Base-by-base conservation (phyloP, 2,888 invertebrate genomes). In the Cistogaster globosa region DNA sequence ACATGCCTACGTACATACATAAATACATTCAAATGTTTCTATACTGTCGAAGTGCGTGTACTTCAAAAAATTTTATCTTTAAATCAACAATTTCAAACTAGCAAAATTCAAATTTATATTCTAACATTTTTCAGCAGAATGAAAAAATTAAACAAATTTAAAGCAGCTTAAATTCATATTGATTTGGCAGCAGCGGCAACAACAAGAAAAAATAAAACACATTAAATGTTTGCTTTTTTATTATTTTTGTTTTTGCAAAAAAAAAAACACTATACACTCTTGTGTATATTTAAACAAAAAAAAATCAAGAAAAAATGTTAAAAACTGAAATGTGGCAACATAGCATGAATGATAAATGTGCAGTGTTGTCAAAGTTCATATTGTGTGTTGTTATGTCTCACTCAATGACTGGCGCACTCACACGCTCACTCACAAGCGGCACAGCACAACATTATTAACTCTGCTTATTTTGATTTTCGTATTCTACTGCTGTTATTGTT, bases 311-410 rank as follows among this genome's bases (percentile, higher is more conserved):
- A 72, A 74, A 26, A 63, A 60, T 75, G 75, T 58, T 60, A 42
- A 55, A 72, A 75, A 16, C n/a, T 84, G 87, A 88, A 88, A 87
- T 82, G 79, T 88, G 87, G 87, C 88, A 88, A 87, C 88, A 68
- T 42, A 60, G 87, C 86, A 79, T 38, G 65, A 62, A 69, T 85
- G 78, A 85, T 71, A 87, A 86, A 86, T 86, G 81, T 84, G 82
- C 85, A 82, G 55, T 76, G 85, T 85, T 85, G 85, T 85, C 85
- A 85, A 78, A 85, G 85, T 85, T 85, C 85, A 85, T 36, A 79
- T 62, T 75, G 85, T 76, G 48, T 77, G 77, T 83, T 67, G 75
- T 42, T 62, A 18, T 65, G 57, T 76, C 75, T 48, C 22, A 79
- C 79, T 72, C 68, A 53, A 42, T 53, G 38, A 14, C 57, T 58